Conservation (phyloP, 1,140 invertebrate genomes). For the Steinernema feltiae region DNA sequence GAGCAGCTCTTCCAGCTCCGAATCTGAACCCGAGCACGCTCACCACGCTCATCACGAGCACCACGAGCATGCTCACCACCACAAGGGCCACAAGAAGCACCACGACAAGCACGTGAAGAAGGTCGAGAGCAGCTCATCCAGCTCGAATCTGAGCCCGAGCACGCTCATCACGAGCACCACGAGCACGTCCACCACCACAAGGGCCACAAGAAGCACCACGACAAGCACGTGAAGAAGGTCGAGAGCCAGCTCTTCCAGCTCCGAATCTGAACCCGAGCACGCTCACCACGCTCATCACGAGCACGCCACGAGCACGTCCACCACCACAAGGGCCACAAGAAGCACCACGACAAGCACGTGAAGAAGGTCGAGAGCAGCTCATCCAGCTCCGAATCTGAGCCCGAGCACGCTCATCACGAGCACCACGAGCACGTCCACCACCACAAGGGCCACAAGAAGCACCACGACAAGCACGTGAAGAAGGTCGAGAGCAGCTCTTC, state of each 20-base stretch:
- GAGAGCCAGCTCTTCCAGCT: background rate
- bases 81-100: background rate
- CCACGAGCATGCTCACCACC: background rate
- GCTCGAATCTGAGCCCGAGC: background rate
- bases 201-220: background rate
- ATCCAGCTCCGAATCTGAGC: background rate
- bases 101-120: background rate
- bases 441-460: background rate
- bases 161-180: background rate
- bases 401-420: background rate
- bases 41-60: background rate
- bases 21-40: background rate
- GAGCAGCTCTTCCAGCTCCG: background rate
- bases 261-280: background rate
- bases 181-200: background rate
- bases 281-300: background rate
- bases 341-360: background rate
- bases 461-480: background rate
- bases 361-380: background rate
- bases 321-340: background rate
- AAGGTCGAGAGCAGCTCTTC: background rate
- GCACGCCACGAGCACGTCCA: background rate
- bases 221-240: background rate
- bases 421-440: background rate
- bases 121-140: background rate